Evolutionary conservation across 2,797 vertebrate genomes (phyloP).

Genomic region (Diglossa cyanea): DNA sequence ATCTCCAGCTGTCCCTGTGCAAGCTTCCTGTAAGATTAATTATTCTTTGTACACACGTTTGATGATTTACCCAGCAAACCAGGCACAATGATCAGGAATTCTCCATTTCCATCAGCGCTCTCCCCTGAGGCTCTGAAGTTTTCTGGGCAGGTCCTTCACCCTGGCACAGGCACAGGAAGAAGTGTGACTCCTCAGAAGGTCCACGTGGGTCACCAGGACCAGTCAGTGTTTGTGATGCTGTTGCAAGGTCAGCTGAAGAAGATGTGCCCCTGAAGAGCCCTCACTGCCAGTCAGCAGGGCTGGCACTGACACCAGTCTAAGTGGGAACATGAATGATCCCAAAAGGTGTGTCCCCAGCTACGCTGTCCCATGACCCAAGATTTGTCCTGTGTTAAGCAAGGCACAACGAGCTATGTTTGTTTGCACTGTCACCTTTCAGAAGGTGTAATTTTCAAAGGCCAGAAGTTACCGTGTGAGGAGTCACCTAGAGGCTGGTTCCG

Average conservation of each 20-base stretch:
- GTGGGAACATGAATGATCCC: neutral
- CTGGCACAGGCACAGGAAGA: neutral
- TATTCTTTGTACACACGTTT: constrained; percentile 40
- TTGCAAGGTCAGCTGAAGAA: neutral
- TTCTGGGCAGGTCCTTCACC: neutral
- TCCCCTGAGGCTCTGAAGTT: neutral
- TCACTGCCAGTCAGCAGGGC: neutral
- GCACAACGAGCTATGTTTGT: neutral
- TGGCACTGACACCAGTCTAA: neutral
- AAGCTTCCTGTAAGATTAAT: constrained; percentile 58
- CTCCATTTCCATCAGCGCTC: neutral
- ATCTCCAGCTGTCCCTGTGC: constrained; percentile 15
- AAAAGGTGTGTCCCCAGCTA: constrained; percentile 5
- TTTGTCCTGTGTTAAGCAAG: neutral
- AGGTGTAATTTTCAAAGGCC: neutral
- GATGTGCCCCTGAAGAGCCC: neutral
- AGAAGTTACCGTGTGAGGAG: neutral
- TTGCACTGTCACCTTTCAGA: neutral
- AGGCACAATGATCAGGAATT: constrained; percentile 10
- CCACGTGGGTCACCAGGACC: neutral
- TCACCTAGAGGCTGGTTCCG: neutral
- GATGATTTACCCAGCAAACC: constrained; percentile 55
- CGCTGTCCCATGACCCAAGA: neutral
- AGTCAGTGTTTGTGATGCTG: neutral
- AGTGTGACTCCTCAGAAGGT: neutral